Evolutionary conservation across 2,888 invertebrate species (phyloP), one percentile per base, ranked within the genome.

Genomic region (Microctonus aethiopoides): DNA sequence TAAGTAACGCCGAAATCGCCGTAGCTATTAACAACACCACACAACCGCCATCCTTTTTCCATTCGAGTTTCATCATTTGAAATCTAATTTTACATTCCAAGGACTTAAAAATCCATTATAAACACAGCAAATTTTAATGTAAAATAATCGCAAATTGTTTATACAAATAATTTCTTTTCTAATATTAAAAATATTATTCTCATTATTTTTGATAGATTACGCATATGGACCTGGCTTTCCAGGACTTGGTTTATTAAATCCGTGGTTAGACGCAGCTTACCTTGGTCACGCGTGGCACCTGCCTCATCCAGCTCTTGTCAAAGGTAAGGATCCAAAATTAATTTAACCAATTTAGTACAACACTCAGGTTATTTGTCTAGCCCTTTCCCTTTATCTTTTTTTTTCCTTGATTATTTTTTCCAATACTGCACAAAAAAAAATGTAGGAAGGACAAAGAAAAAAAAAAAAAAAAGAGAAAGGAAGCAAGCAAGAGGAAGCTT

Each of bases 221-320:
- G 94, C 93, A 72, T 95, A 94, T 82, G 93, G 93, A 36, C 93
- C 94, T 85, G 89, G 88, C 34, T 86, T 90, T 60, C 84, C 85
- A 6, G 89, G 89, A 16, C 78, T 87, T 52, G 89, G 89, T 65
- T 89, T 96, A 73, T 87, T 95, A 69, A 94, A 94, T 81, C 93
- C 95, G 0, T 95, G 95, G 94, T 87, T 96, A 77, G 96, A 96
- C 82, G 93, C 94, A 1, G 93, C 94, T 5, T 95, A 94, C 85
- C 90, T 95, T 87, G 91, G 92, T 79, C 94, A 94, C 84, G 91
- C 92, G 57, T 92, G 91, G 84, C 83, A 80, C 66, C 68, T 86
- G 70, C 80, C 81, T n/a, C 89, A 89, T 81, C 88, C 89, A 4
- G 87, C 90, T 2, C 86, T 92, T 74, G 87, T 92, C 57, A 92